phyloP scores from a whole-genome alignment of 2,888 invertebrate species.

The Bombylius major region DNA sequence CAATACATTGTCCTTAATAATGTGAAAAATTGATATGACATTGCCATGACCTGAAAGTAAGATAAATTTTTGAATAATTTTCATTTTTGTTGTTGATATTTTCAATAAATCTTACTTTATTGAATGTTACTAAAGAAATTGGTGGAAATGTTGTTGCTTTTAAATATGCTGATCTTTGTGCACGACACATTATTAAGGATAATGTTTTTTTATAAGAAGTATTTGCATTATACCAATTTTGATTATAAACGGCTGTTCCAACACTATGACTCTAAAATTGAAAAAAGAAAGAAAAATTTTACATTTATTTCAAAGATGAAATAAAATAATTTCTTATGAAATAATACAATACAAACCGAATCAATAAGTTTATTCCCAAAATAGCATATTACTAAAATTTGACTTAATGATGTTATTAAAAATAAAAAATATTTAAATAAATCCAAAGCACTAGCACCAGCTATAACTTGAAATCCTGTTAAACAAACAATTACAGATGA shows the following conservation, averaged over 20 bases:
- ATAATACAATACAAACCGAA: conserved; percentile 16
- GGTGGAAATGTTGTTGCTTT: conserved; percentile 28
- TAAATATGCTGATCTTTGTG: conserved; percentile 25
- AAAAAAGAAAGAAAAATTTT: not conserved
- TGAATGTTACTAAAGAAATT: conserved; percentile 27
- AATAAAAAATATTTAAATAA: conserved; percentile 24
- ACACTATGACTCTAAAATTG: conserved; percentile 22
- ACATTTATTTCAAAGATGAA: not conserved
- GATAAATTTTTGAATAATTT: not conserved
- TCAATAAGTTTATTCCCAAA: conserved; percentile 25
- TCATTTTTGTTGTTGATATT: not conserved
- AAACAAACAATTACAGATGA: conserved; percentile 29
- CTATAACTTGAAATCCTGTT: conserved; percentile 28
- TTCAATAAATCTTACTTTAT: conserved; percentile 22
- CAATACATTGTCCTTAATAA: conserved; percentile 28
- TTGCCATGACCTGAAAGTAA: conserved; percentile 22
- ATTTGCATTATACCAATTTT: conserved; percentile 23
- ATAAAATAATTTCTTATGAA: not conserved
- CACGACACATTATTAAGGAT: conserved; percentile 23
- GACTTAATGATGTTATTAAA: conserved; percentile 24
- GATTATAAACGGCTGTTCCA: conserved; percentile 24
- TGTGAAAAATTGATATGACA: conserved; percentile 32
- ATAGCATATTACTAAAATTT: conserved; percentile 25
- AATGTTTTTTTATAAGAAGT: conserved; percentile 21
- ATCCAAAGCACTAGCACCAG: conserved; percentile 20